These are phyloP conservation scores for Tamandua tetradactyla DNA, from an alignment of 2,797 vertebrate genomes.

Conservation along the genomic window DNA sequence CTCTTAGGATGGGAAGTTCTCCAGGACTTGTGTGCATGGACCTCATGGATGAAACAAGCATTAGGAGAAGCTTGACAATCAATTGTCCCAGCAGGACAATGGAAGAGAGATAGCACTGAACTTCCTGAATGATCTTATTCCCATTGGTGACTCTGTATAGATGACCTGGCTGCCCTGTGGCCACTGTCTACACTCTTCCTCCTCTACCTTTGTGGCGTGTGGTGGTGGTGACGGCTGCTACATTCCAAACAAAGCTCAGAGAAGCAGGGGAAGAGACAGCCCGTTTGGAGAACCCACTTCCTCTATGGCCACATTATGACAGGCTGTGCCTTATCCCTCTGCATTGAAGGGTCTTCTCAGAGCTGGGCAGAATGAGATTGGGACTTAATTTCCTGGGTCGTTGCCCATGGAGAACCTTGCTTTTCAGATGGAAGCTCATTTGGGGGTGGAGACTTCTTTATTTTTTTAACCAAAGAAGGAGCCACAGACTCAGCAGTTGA, in stretches of 20 bases:
- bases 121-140: not conserved
- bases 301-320: not conserved
- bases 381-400: not conserved
- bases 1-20: not conserved
- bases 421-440: not conserved
- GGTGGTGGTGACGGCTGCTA: not conserved
- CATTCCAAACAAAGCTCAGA: not conserved
- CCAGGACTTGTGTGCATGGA: not conserved
- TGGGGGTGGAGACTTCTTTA: not conserved
- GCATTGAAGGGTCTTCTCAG: not conserved
- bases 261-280: not conserved
- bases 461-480: not conserved
- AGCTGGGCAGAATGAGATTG: not conserved
- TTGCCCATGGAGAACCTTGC: not conserved
- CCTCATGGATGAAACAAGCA: not conserved
- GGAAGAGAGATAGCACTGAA: not conserved
- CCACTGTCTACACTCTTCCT: not conserved
- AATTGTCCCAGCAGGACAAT: not conserved
- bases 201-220: not conserved
- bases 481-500: not conserved
- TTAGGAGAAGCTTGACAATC: not conserved
- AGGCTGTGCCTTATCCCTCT: no score
- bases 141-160: not conserved
- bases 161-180: not conserved
- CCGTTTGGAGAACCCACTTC: not conserved